Base-by-base conservation (phyloP, 2,113 vertebrate genomes). In the Terrapene triunguis region DNA sequence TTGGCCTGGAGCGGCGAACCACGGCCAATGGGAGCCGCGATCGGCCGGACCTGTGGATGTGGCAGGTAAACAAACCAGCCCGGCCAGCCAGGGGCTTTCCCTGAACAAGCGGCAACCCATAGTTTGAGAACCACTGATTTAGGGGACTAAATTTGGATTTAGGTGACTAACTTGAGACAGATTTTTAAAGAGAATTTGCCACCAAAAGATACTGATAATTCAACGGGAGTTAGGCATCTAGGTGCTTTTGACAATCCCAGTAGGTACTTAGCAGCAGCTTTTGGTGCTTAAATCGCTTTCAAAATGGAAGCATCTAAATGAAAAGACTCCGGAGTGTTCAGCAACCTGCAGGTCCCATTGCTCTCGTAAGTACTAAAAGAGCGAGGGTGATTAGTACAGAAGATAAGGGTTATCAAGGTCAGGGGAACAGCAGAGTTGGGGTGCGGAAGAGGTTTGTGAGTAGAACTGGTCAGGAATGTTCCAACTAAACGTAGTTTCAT, bases 331-430 rank as follows among this genome's bases (percentile, higher is more conserved):
- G 2, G 1, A 19, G 50, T 8, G 55, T 74, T 22, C 53, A 62
- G 44, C 29, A 13, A 3, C 27, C 85, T 81, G 42, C 89, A 51
- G 1, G 48, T 10, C 50, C 5, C 24, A 27, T 12, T 25, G 10
- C 3, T 74, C 2, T 51, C 21, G 2, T 10, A 27, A 57, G 22
- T 16, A 16, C 2, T 81, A 82, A 74, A 38, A 82, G 8, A 32
- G 6, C 74, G 83, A 24, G 19, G 69, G 19, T 74, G n/a, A 24
- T 42, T 10, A 22, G 10, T 42, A 3, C 0, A 2, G 62, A 6
- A 8, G n/a, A 2, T 5, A 10, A 11, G 29, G 24, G 50, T 51
- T 62, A 42, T 38, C 69, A 42, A 17, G 69, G 17, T 42, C 42
- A 11, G 69, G 21, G 9, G 2, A 11, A 21, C 19, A 10, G n/a